Conservation (phyloP, 2,113 vertebrate species). For the Syngnathus floridae region DNA sequence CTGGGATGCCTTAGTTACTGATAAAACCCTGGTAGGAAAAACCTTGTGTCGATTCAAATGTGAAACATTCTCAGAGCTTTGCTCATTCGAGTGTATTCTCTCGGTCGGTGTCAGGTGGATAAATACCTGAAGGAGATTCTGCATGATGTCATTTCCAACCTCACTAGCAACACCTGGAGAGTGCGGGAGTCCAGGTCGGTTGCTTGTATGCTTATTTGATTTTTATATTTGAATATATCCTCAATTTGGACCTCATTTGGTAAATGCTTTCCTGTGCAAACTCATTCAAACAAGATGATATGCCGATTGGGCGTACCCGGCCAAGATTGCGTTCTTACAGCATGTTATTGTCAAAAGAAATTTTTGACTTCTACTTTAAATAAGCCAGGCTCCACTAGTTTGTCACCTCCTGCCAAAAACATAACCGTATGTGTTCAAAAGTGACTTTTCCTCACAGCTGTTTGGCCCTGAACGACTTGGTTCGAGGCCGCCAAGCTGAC, state of each 20-base stretch:
- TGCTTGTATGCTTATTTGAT: neutral
- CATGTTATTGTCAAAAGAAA: no score
- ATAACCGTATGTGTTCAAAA: neutral
- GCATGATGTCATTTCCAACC: slow-evolving; percentile 87
- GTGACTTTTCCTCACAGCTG: slow-evolving; percentile 69
- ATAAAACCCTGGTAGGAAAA: slow-evolving; percentile 80
- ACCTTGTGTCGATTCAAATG: neutral
- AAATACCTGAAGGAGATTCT: slow-evolving; percentile 96
- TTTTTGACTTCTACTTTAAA: neutral
- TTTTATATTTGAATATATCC: neutral
- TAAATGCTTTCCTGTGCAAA: neutral
- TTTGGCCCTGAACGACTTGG: slow-evolving; percentile 88
- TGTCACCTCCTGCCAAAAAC: no score
- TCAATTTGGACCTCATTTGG: neutral
- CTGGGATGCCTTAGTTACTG: slow-evolving; percentile 92
- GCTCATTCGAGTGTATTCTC: neutral
- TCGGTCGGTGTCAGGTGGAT: slow-evolving; percentile 77
- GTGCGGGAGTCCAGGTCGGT: slow-evolving; percentile 91
- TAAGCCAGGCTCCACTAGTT: neutral
- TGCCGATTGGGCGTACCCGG: no score
- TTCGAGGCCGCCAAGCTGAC: slow-evolving; percentile 86
- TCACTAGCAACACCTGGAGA: slow-evolving; percentile 92
- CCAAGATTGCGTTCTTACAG: no score
- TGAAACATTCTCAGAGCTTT: neutral
- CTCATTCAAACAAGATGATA: neutral